phyloP scores from a whole-genome alignment of 2,888 invertebrate genomes.

The Scaptomyza tumidula region DNA sequence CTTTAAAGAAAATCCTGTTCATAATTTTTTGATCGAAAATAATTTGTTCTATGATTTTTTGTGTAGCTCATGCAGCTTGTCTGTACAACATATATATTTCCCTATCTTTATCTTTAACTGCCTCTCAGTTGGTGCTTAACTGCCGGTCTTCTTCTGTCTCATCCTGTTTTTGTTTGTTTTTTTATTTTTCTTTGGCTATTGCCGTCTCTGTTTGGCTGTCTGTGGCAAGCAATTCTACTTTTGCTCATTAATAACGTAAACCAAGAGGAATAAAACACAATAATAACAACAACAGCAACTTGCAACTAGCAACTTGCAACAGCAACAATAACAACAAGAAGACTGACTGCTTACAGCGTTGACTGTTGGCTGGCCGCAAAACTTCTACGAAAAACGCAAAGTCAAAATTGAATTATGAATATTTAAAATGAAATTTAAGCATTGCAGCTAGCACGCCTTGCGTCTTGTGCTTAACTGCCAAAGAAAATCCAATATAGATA shows the following conservation, averaged over 20 bases:
- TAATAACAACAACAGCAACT: constrained; percentile 4
- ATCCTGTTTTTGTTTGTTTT: background rate
- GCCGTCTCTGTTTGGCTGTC: constrained; percentile 34
- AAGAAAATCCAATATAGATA: constrained; percentile 42
- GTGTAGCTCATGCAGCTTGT: no score
- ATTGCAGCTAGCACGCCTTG: constrained; percentile 16
- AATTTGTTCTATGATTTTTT: no score
- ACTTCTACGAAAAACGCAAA: constrained; percentile 64
- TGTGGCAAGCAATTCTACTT: constrained; percentile 68
- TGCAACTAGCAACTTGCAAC: constrained; percentile 19
- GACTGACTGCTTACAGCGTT: constrained; percentile 41
- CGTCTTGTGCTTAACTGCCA: constrained; percentile 9
- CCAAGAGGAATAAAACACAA: constrained; percentile 45
- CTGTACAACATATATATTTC: no score
- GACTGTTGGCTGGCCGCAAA: constrained; percentile 68
- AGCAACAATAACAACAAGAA: constrained; percentile 11
- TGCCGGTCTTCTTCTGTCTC: constrained; percentile 1
- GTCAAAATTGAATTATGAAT: constrained; percentile 78
- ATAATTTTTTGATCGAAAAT: no score
- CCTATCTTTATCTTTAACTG: constrained; percentile 23
- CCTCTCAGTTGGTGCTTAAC: constrained; percentile 28
- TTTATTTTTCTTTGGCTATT: background rate
- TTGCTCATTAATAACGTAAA: constrained; percentile 74
- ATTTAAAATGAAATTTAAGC: constrained; percentile 74
- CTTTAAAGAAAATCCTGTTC: no score